Evolutionary conservation across 2,113 vertebrate genomes (phyloP), one percentile per base, ranked within the genome.

Genomic region (Aleadryas rufinucha): DNA sequence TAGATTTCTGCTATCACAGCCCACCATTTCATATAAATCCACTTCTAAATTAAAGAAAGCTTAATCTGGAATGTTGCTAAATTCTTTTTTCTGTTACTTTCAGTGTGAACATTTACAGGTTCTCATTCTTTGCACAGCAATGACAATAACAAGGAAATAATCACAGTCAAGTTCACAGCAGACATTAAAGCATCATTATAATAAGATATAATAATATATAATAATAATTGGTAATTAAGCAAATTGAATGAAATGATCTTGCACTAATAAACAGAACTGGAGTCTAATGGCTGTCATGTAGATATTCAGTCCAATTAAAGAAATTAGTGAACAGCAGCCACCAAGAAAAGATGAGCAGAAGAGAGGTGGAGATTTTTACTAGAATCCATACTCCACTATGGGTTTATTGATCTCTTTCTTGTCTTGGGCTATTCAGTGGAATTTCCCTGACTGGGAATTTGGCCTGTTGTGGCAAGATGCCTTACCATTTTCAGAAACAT

Each of bases 231-330:
- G 65, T 65, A 89, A 91, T 93, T 89, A 91, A 91, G 44, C 28
- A 89, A 91, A 96, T 94, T 80, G 54, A 82, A 87, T 82, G 49
- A 84, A 69, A 91, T 89, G 30, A 90, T 81, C 69, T 89, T 91
- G 76, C 61, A 78, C 72, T 92, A 89, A 84, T 92, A 90, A 94
- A 87, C 49, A 84, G 74, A 86, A 75, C n/a, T 82, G 53, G 8
- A 89, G 26, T 80, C 65, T 96, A 79, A 76, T 85, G 65, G 20
- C n/a, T 66, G 45, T 82, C 42, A 61, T 44, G 44, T 95, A 90
- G 74, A 22, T 70, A 78, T 41, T 87, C 33, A 59, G n/a, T 79
- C 77, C 52, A 89, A 59, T 89, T 87, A 49, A 79, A 93, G 68
- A 91, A 84, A 35, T 39, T 39, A 72, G 52, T 26, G 59, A 95